A percentile compares a stretch with the other conserved stretches of the same genome.
Evolutionary conservation across 2,113 vertebrate genomes (phyloP).

Genomic region (Grammomys surdaster): DNA sequence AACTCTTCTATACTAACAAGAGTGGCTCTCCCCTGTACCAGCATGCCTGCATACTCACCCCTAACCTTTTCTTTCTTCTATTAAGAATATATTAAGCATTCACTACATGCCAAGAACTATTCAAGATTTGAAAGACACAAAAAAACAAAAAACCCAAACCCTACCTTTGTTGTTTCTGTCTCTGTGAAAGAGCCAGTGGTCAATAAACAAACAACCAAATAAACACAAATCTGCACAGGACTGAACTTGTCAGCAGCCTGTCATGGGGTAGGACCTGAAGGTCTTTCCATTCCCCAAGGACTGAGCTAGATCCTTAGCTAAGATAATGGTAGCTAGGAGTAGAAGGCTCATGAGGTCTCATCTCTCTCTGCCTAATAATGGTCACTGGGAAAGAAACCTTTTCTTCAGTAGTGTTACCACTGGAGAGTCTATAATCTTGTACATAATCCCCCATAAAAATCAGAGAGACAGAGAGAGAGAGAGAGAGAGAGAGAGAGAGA

Average conservation of each 20-base stretch:
- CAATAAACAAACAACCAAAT: slow-evolving; percentile 8
- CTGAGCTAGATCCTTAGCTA: not conserved
- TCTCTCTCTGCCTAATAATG: not conserved
- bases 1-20: not conserved
- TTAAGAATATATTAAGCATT: not conserved
- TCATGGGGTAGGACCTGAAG: not conserved
- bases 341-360: too few species aligned
- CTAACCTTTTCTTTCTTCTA: not conserved
- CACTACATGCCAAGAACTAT: not conserved
- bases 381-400: not conserved
- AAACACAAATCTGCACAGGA: slow-evolving; percentile 4
- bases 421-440: not conserved
- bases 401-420: not conserved
- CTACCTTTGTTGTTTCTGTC: not conserved
- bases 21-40: not conserved
- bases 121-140: not conserved
- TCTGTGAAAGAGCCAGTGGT: slow-evolving; percentile 1
- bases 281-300: not conserved
- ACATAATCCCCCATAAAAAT: not conserved
- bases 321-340: not conserved
- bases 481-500: too few species aligned
- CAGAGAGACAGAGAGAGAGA: not conserved
- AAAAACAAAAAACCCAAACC: not conserved
- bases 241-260: not conserved
- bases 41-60: not conserved